Evolutionary conservation across 2,888 invertebrate species (phyloP), one percentile per base, ranked within the genome.

Genomic region (Anthrax anthrax): DNA sequence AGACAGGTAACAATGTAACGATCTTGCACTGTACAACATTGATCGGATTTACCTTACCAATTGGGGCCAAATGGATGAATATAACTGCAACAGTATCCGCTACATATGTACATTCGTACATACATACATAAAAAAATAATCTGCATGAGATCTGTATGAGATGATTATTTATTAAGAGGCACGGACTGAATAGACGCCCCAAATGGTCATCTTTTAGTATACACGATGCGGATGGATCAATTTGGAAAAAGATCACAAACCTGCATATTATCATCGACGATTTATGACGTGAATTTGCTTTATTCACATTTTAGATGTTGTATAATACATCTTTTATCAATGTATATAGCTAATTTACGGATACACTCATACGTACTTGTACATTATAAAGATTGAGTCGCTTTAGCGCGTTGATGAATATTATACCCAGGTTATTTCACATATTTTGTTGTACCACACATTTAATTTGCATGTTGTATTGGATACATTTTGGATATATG

Each of bases 111-210:
- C 23, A 27, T 27, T 1, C 2, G 2, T 27, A 27, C 29, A 8
- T 16, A 45, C 32, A 34, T 29, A 19, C 36, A 46, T 42, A 41
- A 42, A 39, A 34, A 19, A 39, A 47, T 46, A 42, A 52, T 50
- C 50, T 47, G 47, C 47, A 51, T 52, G 44, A 50, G 53, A 54
- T 54, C 53, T 50, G 46, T 54, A 54, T 54, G 52, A 50, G 48
- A 39, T 45, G 47, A 39, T 40, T 47, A 54, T 55, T 54, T 55
- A 55, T 54, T 54, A 54, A 53, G 50, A 55, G 53, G 52, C 54
- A 53, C 52, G 55, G 54, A 53, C 49, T 50, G 54, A 51, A 51
- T 51, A 52, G 52, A 55, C 55, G 54, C 55, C 46, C 46, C 46
- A 50, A 50, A 52, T 51, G 44, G 40, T 14, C 46, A 42, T 46